Percentiles rank a stretch among this genome's conserved stretches.
Conservation (phyloP, 1,140 invertebrate species). For the Sipha flava region DNA sequence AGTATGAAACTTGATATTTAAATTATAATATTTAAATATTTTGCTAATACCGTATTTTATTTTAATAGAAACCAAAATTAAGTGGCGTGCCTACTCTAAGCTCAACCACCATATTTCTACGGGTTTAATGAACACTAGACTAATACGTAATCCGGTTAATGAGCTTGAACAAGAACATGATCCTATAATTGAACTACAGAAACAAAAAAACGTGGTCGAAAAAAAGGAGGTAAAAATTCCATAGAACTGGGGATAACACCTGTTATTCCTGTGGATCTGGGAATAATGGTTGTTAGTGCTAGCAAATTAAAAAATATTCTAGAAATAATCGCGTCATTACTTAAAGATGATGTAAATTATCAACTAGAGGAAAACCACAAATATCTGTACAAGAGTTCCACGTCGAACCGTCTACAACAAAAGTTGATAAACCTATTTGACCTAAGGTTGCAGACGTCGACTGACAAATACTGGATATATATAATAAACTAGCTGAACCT, state of each 20-base stretch:
- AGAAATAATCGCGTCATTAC: constrained; percentile 67
- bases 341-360: constrained; percentile 44
- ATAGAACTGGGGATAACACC: constrained; percentile 31
- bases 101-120: constrained; percentile 3
- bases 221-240: constrained; percentile 58
- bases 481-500: constrained; percentile 54
- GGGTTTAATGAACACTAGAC: constrained; percentile 1
- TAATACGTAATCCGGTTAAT: constrained; percentile 33
- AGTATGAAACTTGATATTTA: too few relatives aligned
- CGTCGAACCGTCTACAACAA: background rate
- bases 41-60: background rate
- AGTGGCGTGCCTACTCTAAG: constrained; percentile 19
- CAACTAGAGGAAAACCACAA: background rate
- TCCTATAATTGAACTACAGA: constrained; percentile 36
- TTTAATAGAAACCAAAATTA: background rate
- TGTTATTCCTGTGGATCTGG: constrained; percentile 43
- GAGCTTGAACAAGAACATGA: constrained; percentile 37
- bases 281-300: constrained; percentile 55
- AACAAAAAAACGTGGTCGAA: constrained; percentile 56
- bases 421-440: background rate
- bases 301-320: constrained; percentile 76
- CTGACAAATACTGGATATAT: constrained; percentile 48
- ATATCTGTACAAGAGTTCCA: background rate
- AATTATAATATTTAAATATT: too few relatives aligned
- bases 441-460: background rate